phyloP scores from a whole-genome alignment of 2,888 invertebrate genomes.

The Cerceris ruficornis region DNA sequence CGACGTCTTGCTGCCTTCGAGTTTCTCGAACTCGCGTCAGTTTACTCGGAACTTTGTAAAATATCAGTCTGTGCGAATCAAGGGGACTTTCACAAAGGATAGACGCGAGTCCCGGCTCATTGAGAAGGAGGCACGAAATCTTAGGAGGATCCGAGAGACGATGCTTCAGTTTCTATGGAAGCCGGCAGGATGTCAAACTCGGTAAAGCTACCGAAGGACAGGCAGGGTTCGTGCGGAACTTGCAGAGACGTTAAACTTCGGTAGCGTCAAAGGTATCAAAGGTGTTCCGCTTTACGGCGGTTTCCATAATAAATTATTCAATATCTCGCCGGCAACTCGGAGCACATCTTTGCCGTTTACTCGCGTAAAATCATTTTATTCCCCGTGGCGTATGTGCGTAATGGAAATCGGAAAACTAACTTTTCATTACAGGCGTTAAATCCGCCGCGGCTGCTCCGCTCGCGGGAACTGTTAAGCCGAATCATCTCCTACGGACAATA shows the following conservation, averaged over 20 bases:
- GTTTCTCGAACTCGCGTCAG: conserved; percentile 1
- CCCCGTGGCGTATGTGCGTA: not conserved
- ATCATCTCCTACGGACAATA: conserved; percentile 43
- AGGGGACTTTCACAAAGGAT: conserved; percentile 24
- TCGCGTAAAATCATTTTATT: not conserved
- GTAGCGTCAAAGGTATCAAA: conserved; percentile 19
- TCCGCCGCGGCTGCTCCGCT: conserved; percentile 27
- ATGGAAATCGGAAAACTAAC: conserved; percentile 1
- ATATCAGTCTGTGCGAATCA: conserved; percentile 36
- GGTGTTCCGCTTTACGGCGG: not conserved
- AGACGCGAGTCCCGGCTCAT: conserved; percentile 30
- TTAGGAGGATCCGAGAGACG: conserved; percentile 11
- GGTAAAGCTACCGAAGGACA: conserved; percentile 1
- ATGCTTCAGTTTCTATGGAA: conserved; percentile 34
- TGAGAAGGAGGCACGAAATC: conserved; percentile 9
- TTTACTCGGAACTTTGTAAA: conserved; percentile 25
- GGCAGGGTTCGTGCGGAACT: conserved; percentile 11
- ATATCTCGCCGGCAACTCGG: not conserved
- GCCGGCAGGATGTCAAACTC: conserved; percentile 19
- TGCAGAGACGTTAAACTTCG: conserved; percentile 18
- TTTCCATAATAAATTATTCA: no score
- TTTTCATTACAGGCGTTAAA: conserved; percentile 48
- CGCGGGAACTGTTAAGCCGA: conserved; percentile 33
- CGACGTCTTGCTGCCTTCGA: not conserved
- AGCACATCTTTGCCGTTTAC: not conserved